These are phyloP conservation scores for Melanargia galathea DNA, from an alignment of 2,888 invertebrate genomes.

Conservation along the genomic window DNA sequence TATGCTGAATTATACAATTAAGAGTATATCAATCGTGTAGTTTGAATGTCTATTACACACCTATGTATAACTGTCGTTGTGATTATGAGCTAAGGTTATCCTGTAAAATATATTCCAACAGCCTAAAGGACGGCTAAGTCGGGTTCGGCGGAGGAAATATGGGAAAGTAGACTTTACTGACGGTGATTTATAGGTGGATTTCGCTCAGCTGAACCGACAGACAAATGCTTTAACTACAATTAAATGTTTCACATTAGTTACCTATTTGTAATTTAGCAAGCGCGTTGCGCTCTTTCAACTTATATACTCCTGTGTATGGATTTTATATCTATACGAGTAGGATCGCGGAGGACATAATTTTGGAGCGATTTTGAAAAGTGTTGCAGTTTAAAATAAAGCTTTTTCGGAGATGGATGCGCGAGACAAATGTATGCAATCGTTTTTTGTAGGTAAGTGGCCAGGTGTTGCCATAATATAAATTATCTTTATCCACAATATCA, in stretches of 20 bases:
- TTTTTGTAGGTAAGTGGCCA: neutral
- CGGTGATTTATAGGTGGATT: conserved; percentile 24
- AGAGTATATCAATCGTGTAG: conserved; percentile 42
- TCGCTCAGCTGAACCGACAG: conserved; percentile 61
- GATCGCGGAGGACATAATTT: conserved; percentile 19
- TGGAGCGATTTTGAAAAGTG: conserved; percentile 32
- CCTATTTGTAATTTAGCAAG: conserved; percentile 67
- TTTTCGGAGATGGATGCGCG: conserved; percentile 3
- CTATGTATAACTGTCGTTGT: conserved; percentile 64
- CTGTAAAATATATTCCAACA: conserved; percentile 62
- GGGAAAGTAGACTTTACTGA: conserved; percentile 21
- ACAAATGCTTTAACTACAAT: conserved; percentile 79
- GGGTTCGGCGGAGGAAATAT: conserved; percentile 52
- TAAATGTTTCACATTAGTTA: conserved; percentile 76
- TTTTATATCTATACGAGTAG: conserved; percentile 26
- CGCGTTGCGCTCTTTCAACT: conserved; percentile 46
- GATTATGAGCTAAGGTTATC: conserved; percentile 75
- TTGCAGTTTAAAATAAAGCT: conserved; percentile 15
- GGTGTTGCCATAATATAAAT: neutral
- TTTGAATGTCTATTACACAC: conserved; percentile 41
- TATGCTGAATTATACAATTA: conserved; percentile 32
- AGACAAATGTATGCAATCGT: neutral
- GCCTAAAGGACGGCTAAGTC: conserved; percentile 77
- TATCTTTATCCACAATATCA: neutral
- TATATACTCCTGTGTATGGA: conserved; percentile 33